Evolutionary conservation across 1,140 invertebrate genomes (phyloP).

Genomic region (Cydia fagiglandana): DNA sequence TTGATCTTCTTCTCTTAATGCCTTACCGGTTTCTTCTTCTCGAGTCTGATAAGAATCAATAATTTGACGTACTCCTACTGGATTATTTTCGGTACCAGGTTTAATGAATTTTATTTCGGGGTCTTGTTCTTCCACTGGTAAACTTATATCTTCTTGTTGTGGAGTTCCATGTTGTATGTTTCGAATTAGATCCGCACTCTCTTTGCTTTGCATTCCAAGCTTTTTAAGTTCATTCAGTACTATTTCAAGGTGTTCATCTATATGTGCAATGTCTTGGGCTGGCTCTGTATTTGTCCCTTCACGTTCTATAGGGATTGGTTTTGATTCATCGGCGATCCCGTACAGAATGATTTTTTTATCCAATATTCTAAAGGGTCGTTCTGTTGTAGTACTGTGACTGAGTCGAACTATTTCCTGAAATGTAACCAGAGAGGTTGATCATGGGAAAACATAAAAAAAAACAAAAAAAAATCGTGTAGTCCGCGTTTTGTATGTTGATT

Average conservation of each 20-base stretch:
- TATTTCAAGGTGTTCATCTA: not conserved
- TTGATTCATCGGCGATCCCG: not conserved
- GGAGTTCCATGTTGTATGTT: not conserved
- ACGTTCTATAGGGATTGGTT: not conserved
- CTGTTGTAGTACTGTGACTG: not conserved
- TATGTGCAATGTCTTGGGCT: not conserved
- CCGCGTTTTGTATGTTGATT: too few relatives aligned
- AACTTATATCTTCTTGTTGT: not conserved
- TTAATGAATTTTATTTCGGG: not conserved
- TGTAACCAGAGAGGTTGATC: not conserved
- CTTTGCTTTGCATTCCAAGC: conserved; percentile 7
- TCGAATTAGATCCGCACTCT: not conserved
- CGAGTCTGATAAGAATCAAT: not conserved
- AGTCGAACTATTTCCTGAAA: not conserved
- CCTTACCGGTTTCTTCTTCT: not conserved
- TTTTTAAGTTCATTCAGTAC: not conserved
- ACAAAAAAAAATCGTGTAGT: too few relatives aligned
- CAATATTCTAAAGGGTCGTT: not conserved
- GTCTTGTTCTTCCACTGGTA: not conserved
- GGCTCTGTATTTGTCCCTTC: not conserved
- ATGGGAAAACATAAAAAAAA: not conserved
- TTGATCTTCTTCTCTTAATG: not conserved
- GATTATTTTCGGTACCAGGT: not conserved
- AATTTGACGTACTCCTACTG: not conserved
- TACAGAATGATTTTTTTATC: not conserved